Conservation (phyloP, 2,888 invertebrate species). For the Hoplodrina ambigua region DNA sequence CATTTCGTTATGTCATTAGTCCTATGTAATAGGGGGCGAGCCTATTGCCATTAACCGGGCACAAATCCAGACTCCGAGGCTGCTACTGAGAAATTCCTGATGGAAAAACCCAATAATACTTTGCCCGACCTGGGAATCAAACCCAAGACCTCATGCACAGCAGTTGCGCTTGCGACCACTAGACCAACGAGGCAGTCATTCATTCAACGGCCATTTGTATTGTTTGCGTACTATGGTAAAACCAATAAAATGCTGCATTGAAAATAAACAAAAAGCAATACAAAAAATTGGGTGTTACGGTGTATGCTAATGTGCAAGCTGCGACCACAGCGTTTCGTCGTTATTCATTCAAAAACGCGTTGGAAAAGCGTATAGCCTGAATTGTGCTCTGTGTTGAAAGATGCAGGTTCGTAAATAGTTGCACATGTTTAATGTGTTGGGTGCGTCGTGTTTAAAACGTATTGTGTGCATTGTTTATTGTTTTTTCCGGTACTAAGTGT, state of each 20-base stretch:
- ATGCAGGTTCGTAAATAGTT: slow-evolving; percentile 43
- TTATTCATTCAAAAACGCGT: slow-evolving; percentile 71
- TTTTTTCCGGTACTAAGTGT: not conserved
- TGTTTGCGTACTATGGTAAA: not conserved
- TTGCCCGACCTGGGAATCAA: too few relatives aligned
- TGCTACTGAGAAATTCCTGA: too few relatives aligned
- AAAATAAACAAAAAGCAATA: slow-evolving; percentile 34
- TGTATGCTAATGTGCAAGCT: slow-evolving; percentile 65
- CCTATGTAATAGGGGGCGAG: too few relatives aligned
- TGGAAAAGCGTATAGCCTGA: slow-evolving; percentile 59
- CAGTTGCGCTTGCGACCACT: too few relatives aligned
- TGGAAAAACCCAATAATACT: too few relatives aligned
- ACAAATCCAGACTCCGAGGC: too few relatives aligned
- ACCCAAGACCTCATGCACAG: too few relatives aligned
- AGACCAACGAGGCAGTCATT: too few relatives aligned
- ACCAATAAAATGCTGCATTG: slow-evolving; percentile 28
- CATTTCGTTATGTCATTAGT: too few relatives aligned
- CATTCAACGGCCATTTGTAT: not conserved
- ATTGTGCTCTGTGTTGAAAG: slow-evolving; percentile 55
- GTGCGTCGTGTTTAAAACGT: not conserved
- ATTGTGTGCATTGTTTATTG: not conserved
- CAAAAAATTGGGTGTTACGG: slow-evolving; percentile 36
- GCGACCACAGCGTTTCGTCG: slow-evolving; percentile 52
- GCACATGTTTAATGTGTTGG: slow-evolving; percentile 8
- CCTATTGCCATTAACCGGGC: too few relatives aligned